A percentile compares a stretch with the other conserved stretches of the same genome.
phyloP scores from a whole-genome alignment of 2,113 vertebrate species.

The Eublepharis macularius region DNA sequence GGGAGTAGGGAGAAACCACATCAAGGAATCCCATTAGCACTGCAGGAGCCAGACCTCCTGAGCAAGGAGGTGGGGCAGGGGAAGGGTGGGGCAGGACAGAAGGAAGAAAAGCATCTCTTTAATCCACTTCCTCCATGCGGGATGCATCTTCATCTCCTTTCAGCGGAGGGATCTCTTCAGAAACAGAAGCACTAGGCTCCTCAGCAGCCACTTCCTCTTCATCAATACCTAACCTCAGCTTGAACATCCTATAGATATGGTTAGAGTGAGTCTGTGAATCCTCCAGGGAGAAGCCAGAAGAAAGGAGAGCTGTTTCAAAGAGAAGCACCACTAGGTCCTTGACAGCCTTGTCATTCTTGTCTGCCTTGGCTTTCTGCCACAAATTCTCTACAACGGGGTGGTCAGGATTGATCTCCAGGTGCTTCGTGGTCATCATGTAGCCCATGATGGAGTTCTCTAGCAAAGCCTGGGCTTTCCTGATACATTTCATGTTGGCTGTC shows the following conservation, averaged over 20 bases:
- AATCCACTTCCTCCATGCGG: conserved; percentile 95
- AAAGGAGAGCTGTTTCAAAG: conserved; percentile 91
- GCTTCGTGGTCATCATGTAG: conserved; percentile 98
- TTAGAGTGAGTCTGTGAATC: conserved; percentile 96
- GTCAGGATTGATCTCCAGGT: conserved; percentile 93
- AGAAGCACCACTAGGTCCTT: conserved; percentile 94
- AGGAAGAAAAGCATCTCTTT: conserved; percentile 55
- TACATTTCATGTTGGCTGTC: conserved; percentile 95
- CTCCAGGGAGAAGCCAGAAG: conserved; percentile 93
- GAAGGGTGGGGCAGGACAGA: conserved; percentile 32
- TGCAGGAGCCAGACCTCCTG: background rate
- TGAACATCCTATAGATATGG: conserved; percentile 92
- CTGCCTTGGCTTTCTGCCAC: conserved; percentile 87
- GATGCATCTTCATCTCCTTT: conserved; percentile 92
- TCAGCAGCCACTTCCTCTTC: conserved; percentile 89
- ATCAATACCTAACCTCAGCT: conserved; percentile 85
- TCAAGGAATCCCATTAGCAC: conserved; percentile 31
- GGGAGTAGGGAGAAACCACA: background rate
- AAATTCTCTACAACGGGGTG: conserved; percentile 92
- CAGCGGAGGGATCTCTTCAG: conserved; percentile 89
- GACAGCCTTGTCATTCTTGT: conserved; percentile 95
- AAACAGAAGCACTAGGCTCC: conserved; percentile 70
- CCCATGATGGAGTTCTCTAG: conserved; percentile 95
- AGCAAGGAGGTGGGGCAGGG: background rate
- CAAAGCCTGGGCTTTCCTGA: conserved; percentile 95